phyloP scores from a whole-genome alignment of 2,888 invertebrate genomes.

The Reticulitermes lucifugus region DNA sequence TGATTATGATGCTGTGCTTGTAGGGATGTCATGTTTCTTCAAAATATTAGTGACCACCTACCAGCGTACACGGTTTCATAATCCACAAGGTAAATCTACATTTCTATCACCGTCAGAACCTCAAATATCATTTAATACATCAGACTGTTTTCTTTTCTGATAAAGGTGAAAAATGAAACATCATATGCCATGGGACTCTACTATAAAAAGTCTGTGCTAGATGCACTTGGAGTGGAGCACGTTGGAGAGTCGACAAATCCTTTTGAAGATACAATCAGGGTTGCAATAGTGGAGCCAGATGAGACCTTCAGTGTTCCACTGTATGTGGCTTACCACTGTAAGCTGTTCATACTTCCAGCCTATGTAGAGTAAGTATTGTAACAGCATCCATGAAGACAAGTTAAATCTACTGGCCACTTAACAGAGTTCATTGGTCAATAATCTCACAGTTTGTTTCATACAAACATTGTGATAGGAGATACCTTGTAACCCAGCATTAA shows the following conservation, averaged over 20 bases:
- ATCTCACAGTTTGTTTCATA: too few relatives aligned
- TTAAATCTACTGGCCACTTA: too few relatives aligned
- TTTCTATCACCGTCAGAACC: too few relatives aligned
- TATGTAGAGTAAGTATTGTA: constrained; percentile 74
- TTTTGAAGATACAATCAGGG: constrained; percentile 78
- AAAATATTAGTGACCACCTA: too few relatives aligned
- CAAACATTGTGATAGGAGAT: too few relatives aligned
- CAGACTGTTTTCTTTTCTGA: background rate
- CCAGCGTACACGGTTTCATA: too few relatives aligned
- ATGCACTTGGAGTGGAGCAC: constrained; percentile 72
- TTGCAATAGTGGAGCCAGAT: constrained; percentile 79
- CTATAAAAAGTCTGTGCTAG: constrained; percentile 78
- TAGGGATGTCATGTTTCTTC: too few relatives aligned
- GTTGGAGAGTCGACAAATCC: constrained; percentile 79
- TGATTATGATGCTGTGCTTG: too few relatives aligned
- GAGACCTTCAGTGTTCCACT: constrained; percentile 82
- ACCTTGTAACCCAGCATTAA: too few relatives aligned
- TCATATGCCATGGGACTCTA: constrained; percentile 80
- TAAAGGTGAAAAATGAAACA: constrained; percentile 80
- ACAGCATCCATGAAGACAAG: too few relatives aligned
- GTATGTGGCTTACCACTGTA: constrained; percentile 84
- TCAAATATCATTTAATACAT: background rate
- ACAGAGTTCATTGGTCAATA: too few relatives aligned
- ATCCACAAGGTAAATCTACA: too few relatives aligned
- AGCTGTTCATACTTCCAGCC: constrained; percentile 78